Evolutionary conservation across 2,797 vertebrate species (phyloP).

Genomic region (Pteropus rufus): DNA sequence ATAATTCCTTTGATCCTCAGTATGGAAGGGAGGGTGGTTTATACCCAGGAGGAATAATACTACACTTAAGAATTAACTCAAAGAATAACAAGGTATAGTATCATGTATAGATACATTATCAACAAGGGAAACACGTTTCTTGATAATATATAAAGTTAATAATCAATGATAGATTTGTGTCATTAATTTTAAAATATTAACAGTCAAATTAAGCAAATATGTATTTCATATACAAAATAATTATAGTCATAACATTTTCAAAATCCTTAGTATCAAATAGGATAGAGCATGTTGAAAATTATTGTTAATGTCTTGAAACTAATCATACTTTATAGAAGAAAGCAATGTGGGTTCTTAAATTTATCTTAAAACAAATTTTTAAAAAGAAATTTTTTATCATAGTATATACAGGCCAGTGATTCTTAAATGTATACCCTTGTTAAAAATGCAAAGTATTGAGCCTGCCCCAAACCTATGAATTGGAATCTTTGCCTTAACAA

Average conservation of each 20-base stretch:
- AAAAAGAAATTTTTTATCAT: not conserved
- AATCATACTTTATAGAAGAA: not conserved
- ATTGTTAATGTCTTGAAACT: not conserved
- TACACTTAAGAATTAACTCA: not conserved
- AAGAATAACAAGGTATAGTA: not conserved
- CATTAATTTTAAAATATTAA: not conserved
- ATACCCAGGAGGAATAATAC: not conserved
- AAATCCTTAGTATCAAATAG: not conserved
- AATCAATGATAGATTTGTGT: not conserved
- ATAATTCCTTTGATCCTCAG: not conserved
- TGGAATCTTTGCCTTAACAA: not conserved
- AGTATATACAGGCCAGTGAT: not conserved
- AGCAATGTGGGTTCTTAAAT: not conserved
- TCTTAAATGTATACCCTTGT: not conserved
- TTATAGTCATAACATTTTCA: not conserved
- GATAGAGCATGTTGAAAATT: not conserved
- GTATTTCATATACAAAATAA: not conserved
- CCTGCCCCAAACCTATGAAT: not conserved
- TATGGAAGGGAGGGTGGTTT: accelerated
- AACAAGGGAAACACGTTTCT: not conserved
- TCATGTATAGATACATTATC: not conserved
- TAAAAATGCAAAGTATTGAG: not conserved
- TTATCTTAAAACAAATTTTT: not conserved
- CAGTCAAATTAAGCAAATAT: not conserved
- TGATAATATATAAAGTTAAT: not conserved